Conservation (phyloP, 2,113 vertebrate genomes). For the Monarcha castaneiventris region DNA sequence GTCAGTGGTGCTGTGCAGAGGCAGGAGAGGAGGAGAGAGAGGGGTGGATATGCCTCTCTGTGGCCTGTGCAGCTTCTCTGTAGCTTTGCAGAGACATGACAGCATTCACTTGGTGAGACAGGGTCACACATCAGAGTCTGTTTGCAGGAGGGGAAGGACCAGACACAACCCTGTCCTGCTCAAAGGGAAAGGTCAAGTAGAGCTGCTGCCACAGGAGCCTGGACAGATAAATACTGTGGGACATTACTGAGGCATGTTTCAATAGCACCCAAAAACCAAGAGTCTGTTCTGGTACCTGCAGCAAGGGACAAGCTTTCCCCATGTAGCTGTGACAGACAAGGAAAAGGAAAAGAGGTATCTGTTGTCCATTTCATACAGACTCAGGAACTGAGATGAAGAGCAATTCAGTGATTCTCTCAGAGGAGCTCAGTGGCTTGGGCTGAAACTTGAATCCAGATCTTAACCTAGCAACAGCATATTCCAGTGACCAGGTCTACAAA, state of each 20-base stretch:
- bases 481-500: background rate
- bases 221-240: background rate
- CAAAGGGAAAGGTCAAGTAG: background rate
- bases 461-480: background rate
- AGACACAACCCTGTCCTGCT: background rate
- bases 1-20: background rate
- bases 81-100: background rate
- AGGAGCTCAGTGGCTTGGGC: background rate
- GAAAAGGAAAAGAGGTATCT: background rate
- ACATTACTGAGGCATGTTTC: fast-evolving
- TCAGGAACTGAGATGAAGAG: background rate
- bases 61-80: background rate
- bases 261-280: background rate
- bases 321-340: background rate
- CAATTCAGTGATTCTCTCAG: background rate
- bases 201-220: background rate
- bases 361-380: background rate
- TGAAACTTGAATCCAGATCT: background rate
- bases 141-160: background rate
- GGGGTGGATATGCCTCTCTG: background rate
- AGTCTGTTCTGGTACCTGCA: background rate
- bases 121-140: background rate
- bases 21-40: background rate
- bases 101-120: background rate
- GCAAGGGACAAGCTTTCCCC: background rate